Evolutionary conservation across 64 coral and sea anemone genomes (phyloP), one percentile per base, ranked within the genome.

Genomic region (Actinia tenebrosa): DNA sequence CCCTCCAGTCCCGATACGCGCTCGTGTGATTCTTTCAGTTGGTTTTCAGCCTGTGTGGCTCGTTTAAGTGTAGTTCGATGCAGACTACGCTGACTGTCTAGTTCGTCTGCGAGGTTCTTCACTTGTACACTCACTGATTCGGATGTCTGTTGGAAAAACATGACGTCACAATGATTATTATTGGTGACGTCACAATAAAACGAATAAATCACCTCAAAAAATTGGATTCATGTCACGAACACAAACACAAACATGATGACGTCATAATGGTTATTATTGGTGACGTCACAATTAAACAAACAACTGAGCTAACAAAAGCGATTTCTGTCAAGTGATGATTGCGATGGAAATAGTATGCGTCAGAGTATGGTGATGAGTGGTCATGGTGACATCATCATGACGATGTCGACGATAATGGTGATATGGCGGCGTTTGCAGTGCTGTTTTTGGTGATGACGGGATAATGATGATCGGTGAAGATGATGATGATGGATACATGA

Each of bases 41-140:
- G 97, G 22, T 69, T 87, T 53, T 99, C 97, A 6, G 97, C 97
- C 23, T 99, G 93, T 16, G 86, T 83, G 22, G 97, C 93, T 89
- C 97, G 88, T 64, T 91, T 95, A 10, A 99, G 93, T 16, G 97
- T 99, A 4, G 97, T 99, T 59, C 97, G 84, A 44, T 94, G 89
- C 7, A 99, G 64, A 53, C 92, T 99, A 53, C 88, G 86, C 64
- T 99, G 97, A 58, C 97, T 92, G 3, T 99, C 97, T 13, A 99
- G 59, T 78, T 99, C 97, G 18, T 99, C 97, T 56, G 86, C 88
- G 23, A 94, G 86, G 71, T 99, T 95, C 59, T 91, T 90, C 11
- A 95, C 43, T 88, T 95, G 93, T 2, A 82, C 88, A 25, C 84
- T 84, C 37, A 93, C 23, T 54, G 89, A 92, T 37, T 99, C 97